A percentile compares a stretch with the other conserved stretches of the same genome.
phyloP scores from a whole-genome alignment of 2,888 invertebrate genomes.

The Chloromyia formosa region DNA sequence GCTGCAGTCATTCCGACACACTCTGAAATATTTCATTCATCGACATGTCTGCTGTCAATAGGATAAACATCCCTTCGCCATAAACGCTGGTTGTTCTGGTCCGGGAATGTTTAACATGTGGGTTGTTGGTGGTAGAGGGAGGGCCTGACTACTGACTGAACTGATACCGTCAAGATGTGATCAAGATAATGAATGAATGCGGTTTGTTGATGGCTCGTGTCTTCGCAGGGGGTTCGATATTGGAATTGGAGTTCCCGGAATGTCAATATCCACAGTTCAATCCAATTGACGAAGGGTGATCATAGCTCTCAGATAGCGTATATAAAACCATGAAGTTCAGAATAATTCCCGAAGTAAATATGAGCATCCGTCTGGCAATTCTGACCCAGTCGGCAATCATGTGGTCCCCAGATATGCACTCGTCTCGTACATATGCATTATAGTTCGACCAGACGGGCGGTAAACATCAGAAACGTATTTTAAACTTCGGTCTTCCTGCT shows the following conservation, averaged over 20 bases:
- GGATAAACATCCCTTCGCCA: constrained; percentile 25
- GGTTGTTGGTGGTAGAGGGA: background rate
- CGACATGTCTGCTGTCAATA: constrained; percentile 6
- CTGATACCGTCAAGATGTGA: background rate
- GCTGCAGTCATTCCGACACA: constrained; percentile 37
- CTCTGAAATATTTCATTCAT: constrained; percentile 37
- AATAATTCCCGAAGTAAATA: no score
- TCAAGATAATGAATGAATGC: constrained; percentile 36
- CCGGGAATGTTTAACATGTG: constrained; percentile 23
- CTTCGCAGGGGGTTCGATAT: constrained; percentile 13
- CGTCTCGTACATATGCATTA: no score
- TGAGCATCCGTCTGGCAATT: no score
- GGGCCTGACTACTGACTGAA: background rate
- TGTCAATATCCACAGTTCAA: background rate
- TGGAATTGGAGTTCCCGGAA: background rate
- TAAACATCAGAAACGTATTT: constrained; percentile 20
- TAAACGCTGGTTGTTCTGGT: background rate
- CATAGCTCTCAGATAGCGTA: no score
- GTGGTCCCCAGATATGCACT: background rate
- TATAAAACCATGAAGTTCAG: no score
- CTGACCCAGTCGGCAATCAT: background rate
- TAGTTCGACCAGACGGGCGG: background rate
- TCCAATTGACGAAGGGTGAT: no score
- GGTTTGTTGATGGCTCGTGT: constrained; percentile 20
- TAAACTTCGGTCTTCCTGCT: background rate